A percentile compares a stretch with the other conserved stretches of the same genome.
Evolutionary conservation across 1,140 invertebrate species (phyloP).

Genomic region (Drosophila lacertosa): DNA sequence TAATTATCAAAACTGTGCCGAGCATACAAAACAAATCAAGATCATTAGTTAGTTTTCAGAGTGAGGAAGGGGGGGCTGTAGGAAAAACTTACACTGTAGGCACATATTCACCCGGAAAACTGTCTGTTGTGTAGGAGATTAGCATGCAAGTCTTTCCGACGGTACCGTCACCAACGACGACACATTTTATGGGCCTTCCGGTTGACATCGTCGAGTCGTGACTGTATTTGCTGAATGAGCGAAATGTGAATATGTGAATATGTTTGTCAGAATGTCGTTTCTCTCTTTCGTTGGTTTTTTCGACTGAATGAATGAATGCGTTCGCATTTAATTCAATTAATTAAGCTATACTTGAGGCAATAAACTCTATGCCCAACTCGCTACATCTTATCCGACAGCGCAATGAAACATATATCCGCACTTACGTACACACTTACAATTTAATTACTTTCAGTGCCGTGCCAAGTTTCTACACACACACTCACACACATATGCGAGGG

Average conservation of each 20-base stretch:
- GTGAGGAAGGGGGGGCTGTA: neutral
- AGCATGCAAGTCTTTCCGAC: conserved; percentile 99
- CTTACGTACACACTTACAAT: conserved; percentile 16
- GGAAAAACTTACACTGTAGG: conserved; percentile 93
- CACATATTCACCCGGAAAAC: conserved; percentile 99
- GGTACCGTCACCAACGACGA: conserved; percentile 89
- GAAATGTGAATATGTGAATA: conserved; percentile 30
- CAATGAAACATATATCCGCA: conserved; percentile 47
- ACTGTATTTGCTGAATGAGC: conserved; percentile 52
- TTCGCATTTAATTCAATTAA: conserved; percentile 80
- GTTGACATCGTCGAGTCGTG: conserved; percentile 87
- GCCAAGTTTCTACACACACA: conserved; percentile 4
- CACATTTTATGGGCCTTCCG: conserved; percentile 98
- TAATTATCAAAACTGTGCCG: conserved; percentile 96
- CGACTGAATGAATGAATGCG: conserved; percentile 45
- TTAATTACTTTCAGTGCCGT: conserved; percentile 47
- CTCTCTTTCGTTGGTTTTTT: conserved; percentile 28
- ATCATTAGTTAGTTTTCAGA: conserved; percentile 15
- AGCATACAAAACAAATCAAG: conserved; percentile 10
- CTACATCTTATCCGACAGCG: conserved; percentile 44
- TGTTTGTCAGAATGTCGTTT: conserved; percentile 24
- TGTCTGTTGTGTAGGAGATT: conserved; percentile 99
- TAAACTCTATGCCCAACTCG: conserved; percentile 47
- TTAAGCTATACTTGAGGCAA: conserved; percentile 76
- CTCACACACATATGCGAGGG: conserved; percentile 1